These are phyloP conservation scores for Chaenogobius annularis DNA, from an alignment of 2,113 vertebrate genomes.

Conservation along the genomic window DNA sequence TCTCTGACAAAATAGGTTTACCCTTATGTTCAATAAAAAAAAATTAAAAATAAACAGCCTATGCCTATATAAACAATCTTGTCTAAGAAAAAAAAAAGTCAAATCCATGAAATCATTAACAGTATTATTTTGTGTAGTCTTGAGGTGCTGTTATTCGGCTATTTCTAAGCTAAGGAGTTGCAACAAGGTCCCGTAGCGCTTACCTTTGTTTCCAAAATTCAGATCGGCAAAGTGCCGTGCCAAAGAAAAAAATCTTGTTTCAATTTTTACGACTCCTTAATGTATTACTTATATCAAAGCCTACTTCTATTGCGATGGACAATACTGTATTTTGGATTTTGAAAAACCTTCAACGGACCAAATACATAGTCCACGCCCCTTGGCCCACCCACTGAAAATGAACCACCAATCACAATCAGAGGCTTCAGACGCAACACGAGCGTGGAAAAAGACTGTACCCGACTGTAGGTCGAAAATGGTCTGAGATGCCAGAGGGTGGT, in stretches of 20 bases:
- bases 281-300: not conserved
- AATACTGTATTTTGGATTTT: slow-evolving; percentile 33
- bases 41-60: not conserved
- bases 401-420: slow-evolving; percentile 53
- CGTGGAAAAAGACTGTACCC: not conserved
- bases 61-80: not conserved
- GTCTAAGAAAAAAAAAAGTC: not conserved
- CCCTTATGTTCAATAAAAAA: not conserved
- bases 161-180: not conserved
- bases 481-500: no score
- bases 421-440: not conserved
- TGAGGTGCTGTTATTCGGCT: not conserved
- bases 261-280: not conserved
- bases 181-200: slow-evolving; percentile 12
- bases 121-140: no score
- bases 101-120: not conserved
- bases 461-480: no score
- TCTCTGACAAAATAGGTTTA: not conserved
- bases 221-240: slow-evolving; percentile 11
- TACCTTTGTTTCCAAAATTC: slow-evolving; percentile 40
- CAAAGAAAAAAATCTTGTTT: not conserved
- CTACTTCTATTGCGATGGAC: not conserved
- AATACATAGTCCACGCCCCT: slow-evolving; percentile 14
- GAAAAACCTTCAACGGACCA: slow-evolving; percentile 61
- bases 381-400: not conserved